A percentile compares a stretch with the other conserved stretches of the same genome.
These are phyloP conservation scores for Melanargia galathea DNA, from an alignment of 2,888 invertebrate genomes.

Conservation along the genomic window DNA sequence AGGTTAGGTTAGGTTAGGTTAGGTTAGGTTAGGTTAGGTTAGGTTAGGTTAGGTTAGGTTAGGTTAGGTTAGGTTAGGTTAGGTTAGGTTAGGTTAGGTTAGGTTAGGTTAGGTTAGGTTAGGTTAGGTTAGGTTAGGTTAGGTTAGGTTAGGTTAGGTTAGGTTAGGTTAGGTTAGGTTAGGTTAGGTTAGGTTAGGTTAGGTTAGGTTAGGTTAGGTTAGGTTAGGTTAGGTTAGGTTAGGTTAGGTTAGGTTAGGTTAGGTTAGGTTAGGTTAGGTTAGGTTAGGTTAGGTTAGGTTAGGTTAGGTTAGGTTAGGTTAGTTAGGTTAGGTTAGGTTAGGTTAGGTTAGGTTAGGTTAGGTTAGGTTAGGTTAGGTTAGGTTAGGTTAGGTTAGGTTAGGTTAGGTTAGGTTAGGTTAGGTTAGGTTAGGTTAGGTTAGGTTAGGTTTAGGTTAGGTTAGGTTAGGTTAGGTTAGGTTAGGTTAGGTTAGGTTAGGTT, in stretches of 20 bases:
- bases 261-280: constrained; percentile 28
- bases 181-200: constrained; percentile 33
- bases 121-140: constrained; percentile 33
- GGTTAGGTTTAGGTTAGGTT: constrained; percentile 12
- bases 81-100: constrained; percentile 28
- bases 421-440: no score
- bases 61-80: constrained; percentile 32
- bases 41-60: constrained; percentile 35
- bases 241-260: constrained; percentile 28
- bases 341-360: constrained; percentile 26
- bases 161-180: constrained; percentile 31
- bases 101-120: constrained; percentile 23
- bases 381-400: constrained; percentile 18
- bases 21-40: constrained; percentile 34
- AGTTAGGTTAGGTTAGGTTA: constrained; percentile 14
- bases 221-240: constrained; percentile 28
- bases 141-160: constrained; percentile 31
- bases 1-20: constrained; percentile 28
- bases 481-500: constrained; percentile 32
- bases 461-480: constrained; percentile 29
- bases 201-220: constrained; percentile 32
- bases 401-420: constrained; percentile 20
- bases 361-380: constrained; percentile 26
- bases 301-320: constrained; percentile 7
- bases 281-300: constrained; percentile 28